Evolutionary conservation across 2,888 invertebrate species (phyloP).

Genomic region (Cephus nigrinus): DNA sequence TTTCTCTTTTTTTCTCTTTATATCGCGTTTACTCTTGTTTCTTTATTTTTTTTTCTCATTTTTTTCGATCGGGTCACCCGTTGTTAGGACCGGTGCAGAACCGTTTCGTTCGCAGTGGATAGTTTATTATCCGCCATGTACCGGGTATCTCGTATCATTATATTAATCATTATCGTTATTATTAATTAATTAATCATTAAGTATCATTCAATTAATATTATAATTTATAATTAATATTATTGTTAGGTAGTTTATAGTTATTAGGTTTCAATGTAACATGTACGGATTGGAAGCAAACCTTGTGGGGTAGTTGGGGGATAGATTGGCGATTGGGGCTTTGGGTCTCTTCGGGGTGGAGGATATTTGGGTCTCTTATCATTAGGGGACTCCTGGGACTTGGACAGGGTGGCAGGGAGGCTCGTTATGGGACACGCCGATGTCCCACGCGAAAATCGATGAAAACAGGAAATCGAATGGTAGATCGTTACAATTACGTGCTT

Average conservation of each 20-base stretch:
- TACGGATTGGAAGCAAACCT: constrained; percentile 64
- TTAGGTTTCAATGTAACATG: constrained; percentile 55
- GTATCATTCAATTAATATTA: constrained; percentile 60
- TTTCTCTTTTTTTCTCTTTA: neutral
- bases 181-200: constrained; percentile 55
- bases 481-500: constrained; percentile 32
- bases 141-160: constrained; percentile 51
- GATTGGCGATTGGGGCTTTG: constrained; percentile 34
- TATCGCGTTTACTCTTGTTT: neutral
- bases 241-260: constrained; percentile 64
- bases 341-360: constrained; percentile 36
- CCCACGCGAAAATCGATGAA: constrained; percentile 61
- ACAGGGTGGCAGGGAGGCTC: neutral
- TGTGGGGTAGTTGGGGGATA: constrained; percentile 40
- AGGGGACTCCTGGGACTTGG: neutral
- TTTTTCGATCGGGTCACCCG: constrained; percentile 28
- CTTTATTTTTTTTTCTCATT: constrained; percentile 9
- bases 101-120: constrained; percentile 58
- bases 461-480: constrained; percentile 50
- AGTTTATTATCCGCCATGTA: constrained; percentile 62
- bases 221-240: constrained; percentile 61
- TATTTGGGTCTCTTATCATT: constrained; percentile 22
- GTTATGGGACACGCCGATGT: constrained; percentile 28
- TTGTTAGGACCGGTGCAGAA: constrained; percentile 50
- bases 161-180: constrained; percentile 47